These are phyloP conservation scores for Agrochola litura DNA, from an alignment of 2,888 invertebrate species.

Conservation along the genomic window DNA sequence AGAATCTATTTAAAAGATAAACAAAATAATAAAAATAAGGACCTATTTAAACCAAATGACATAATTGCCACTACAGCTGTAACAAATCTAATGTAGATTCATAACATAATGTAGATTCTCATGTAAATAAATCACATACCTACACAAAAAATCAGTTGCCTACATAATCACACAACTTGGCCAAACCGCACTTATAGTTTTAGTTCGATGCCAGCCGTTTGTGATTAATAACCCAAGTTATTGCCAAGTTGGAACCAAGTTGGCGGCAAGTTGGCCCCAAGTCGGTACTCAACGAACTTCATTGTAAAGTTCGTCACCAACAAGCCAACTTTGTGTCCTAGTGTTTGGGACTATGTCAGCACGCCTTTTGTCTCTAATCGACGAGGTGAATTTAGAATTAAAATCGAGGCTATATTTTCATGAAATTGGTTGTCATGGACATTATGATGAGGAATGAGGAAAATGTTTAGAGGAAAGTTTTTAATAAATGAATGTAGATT, in stretches of 20 bases:
- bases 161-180: slow-evolving; percentile 29
- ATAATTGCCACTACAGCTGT: too few relatives aligned
- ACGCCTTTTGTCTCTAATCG: slow-evolving; percentile 42
- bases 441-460: background rate
- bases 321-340: slow-evolving; percentile 43
- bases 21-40: too few relatives aligned
- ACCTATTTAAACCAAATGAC: too few relatives aligned
- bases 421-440: background rate
- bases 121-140: slow-evolving; percentile 14
- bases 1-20: too few relatives aligned
- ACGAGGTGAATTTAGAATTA: slow-evolving; percentile 7
- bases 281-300: slow-evolving; percentile 47
- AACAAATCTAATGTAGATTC: background rate
- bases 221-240: slow-evolving; percentile 58
- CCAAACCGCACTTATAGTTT: slow-evolving; percentile 46
- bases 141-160: slow-evolving; percentile 15
- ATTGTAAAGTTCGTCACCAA: slow-evolving; percentile 60
- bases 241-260: slow-evolving; percentile 33
- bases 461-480: background rate
- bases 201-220: slow-evolving; percentile 37
- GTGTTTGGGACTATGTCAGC: slow-evolving; percentile 43
- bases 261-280: slow-evolving; percentile 54
- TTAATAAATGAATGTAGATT: background rate
- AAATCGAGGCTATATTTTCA: background rate
- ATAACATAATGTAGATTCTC: background rate